A percentile compares a stretch with the other conserved stretches of the same genome.
Conservation (phyloP, 2,113 vertebrate species). For the Meriones unguiculatus region DNA sequence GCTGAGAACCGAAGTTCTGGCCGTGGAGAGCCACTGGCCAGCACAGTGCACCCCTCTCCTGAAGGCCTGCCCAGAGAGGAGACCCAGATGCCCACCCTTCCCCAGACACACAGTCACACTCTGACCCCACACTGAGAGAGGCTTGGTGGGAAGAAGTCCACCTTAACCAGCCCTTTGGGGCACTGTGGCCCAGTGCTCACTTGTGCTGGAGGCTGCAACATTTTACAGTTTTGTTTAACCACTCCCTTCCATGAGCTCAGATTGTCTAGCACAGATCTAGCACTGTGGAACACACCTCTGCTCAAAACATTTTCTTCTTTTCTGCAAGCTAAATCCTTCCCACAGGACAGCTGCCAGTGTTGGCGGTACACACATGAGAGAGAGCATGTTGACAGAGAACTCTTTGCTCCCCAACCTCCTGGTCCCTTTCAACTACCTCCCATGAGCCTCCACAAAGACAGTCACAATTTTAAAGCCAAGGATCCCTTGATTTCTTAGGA, state of each 20-base stretch:
- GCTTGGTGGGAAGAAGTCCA: neutral
- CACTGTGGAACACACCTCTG: neutral
- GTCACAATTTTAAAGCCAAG: neutral
- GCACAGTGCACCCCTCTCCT: too few species aligned
- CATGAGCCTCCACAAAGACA: neutral
- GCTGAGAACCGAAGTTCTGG: neutral
- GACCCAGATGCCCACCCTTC: accelerated
- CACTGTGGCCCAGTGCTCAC: neutral
- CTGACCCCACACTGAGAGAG: neutral
- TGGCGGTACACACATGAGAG: neutral
- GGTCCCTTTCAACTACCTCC: neutral
- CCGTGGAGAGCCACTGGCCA: neutral
- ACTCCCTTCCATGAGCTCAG: neutral
- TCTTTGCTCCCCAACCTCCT: neutral
- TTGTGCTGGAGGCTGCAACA: too few species aligned
- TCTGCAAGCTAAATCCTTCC: neutral
- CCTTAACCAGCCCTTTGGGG: neutral
- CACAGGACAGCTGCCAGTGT: neutral
- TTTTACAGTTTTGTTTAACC: neutral
- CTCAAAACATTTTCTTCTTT: neutral
- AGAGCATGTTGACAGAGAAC: accelerated
- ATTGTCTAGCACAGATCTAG: neutral
- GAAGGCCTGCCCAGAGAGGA: neutral
- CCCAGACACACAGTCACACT: neutral
- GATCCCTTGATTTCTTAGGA: neutral